Evolutionary conservation across 2,113 vertebrate genomes (phyloP).

Genomic region (Hucho hucho): DNA sequence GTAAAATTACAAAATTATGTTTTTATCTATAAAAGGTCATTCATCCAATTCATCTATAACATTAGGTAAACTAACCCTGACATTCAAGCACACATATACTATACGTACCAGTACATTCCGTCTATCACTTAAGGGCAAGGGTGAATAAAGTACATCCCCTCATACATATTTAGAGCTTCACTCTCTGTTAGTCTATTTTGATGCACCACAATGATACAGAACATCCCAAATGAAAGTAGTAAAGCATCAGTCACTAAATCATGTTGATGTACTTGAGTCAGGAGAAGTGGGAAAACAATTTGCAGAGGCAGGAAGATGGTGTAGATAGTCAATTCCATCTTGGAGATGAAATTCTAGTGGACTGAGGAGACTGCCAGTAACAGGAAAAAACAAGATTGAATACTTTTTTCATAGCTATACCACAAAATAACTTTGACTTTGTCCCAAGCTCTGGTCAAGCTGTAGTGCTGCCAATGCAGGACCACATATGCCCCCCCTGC

Average conservation of each 20-base stretch:
- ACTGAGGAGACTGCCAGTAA: slow-evolving; percentile 36
- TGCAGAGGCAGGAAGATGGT: slow-evolving; percentile 55
- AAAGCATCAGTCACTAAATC: slow-evolving; percentile 56
- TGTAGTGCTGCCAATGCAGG: neutral
- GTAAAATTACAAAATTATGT: too few species aligned
- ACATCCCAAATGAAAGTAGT: slow-evolving; percentile 19
- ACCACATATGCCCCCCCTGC: too few species aligned
- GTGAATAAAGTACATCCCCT: neutral
- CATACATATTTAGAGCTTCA: slow-evolving; percentile 24
- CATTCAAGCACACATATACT: neutral
- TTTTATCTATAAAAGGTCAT: too few species aligned
- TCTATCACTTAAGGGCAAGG: too few species aligned
- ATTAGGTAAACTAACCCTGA: too few species aligned
- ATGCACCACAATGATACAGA: slow-evolving; percentile 41
- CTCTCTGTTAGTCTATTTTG: slow-evolving; percentile 15
- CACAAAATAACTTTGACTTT: too few species aligned
- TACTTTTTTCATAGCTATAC: too few species aligned
- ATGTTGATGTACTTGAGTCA: slow-evolving; percentile 51
- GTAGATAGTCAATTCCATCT: slow-evolving; percentile 50
- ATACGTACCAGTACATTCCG: too few species aligned
- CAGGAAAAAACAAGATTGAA: slow-evolving; percentile 27
- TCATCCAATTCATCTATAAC: too few species aligned
- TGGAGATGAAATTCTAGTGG: slow-evolving; percentile 45
- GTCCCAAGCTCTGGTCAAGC: too few species aligned
- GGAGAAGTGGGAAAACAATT: slow-evolving; percentile 51